phyloP scores from a whole-genome alignment of 2,888 invertebrate species.

The Gonocerus acuteangulatus region DNA sequence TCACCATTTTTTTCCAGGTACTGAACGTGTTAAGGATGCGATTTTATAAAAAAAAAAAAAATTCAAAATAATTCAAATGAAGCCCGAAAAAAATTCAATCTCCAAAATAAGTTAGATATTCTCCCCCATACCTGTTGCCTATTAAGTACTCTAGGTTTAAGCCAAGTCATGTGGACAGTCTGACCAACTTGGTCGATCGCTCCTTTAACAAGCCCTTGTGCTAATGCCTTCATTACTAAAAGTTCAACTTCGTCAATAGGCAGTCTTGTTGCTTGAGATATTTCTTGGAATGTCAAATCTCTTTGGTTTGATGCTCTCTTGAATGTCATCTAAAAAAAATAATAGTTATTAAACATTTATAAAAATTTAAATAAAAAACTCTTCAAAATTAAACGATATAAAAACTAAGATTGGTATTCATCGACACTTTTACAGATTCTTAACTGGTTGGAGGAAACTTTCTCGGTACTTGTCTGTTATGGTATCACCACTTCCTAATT shows the following conservation, averaged over 20 bases:
- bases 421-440: no score
- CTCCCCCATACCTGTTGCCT: conserved; percentile 53
- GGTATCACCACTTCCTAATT: no score
- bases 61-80: no score
- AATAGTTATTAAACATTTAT: not conserved
- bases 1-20: no score
- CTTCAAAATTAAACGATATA: no score
- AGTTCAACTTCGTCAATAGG: conserved; percentile 83
- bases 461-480: no score
- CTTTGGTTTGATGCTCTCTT: conserved; percentile 80
- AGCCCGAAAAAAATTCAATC: no score
- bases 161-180: conserved; percentile 75
- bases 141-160: conserved; percentile 73
- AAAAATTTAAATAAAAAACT: not conserved
- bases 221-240: conserved; percentile 94
- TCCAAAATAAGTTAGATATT: no score
- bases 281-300: conserved; percentile 82
- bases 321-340: conserved; percentile 76
- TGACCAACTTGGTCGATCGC: conserved; percentile 85
- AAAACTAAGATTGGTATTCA: no score
- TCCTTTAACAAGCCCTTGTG: conserved; percentile 86
- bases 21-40: no score
- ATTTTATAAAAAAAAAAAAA: no score
- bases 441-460: no score
- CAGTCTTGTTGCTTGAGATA: conserved; percentile 75